Evolutionary conservation across 1,140 invertebrate species (phyloP), one percentile per base, ranked within the genome.

Genomic region (Pseudomyrmex cubaensis): DNA sequence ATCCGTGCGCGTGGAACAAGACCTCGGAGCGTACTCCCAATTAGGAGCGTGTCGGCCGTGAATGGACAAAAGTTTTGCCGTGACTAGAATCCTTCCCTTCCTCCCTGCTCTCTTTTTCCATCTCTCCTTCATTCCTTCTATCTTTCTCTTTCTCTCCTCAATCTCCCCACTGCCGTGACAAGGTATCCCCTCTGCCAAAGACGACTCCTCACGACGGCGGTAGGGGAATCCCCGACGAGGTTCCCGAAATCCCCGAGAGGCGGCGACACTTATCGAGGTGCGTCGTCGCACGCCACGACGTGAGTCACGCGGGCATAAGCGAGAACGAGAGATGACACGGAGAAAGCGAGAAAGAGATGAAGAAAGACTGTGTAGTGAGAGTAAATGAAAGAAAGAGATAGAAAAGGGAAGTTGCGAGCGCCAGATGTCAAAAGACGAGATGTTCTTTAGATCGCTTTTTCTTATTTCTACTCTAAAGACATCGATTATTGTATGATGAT

Each of bases 161-260:
- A 63, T 46, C 9, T 56, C 70, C 46, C 85, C 82, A 46, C 70
- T 54, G 52, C 63, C 50, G 46, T n/a, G 82, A 63, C 67, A 10
- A 13, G 7, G 66, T 12, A 77, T 64, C 54, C 69, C 61, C 69
- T 61, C n/a, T 56, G 15, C 69, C 9, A 64, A 22, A 50, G 35
- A 59, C 61, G 59, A 48, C 63, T 72, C 66, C 73, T 35, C 66
- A 59, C 61, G 59, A 66, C 35, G 76, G 61, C 82, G 80, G 91
- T 89, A 90, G 92, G 93, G 91, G 92, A 90, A 91, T 90, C 88
- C 59, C 87, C 92, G 64, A 85, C 73, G 67, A 64, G 63, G 84
- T 94, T 94, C 61, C 83, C 91, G 92, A 93, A 92, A 94, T 93
- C 89, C 92, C 93, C 93, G 92, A 84, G 88, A 85, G 93, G 92